phyloP scores from a whole-genome alignment of 1,140 invertebrate species.

The Phthorimaea operculella region DNA sequence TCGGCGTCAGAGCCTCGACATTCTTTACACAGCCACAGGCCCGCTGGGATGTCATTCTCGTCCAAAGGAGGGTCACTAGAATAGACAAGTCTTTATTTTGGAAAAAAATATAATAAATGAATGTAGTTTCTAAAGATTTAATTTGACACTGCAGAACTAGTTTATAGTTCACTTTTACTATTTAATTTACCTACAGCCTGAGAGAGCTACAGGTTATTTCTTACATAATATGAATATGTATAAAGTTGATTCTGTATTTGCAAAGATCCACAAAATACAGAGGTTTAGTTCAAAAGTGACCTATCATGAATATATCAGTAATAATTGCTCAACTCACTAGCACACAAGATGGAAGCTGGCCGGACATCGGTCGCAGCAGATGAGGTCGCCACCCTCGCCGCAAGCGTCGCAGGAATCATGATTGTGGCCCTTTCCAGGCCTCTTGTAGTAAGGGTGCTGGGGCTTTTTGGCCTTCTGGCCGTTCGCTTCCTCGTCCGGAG shows the following conservation, averaged over 20 bases:
- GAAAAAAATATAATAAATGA: too few relatives aligned
- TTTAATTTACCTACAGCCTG: too few relatives aligned
- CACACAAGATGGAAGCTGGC: conserved; percentile 94
- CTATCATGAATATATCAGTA: too few relatives aligned
- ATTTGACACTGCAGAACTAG: too few relatives aligned
- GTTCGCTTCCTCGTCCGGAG: conserved; percentile 80
- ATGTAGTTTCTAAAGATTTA: too few relatives aligned
- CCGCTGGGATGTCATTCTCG: conserved; percentile 88
- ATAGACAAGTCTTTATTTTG: conserved; percentile 15
- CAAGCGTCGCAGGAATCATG: conserved; percentile 93
- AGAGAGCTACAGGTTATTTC: too few relatives aligned
- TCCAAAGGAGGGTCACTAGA: conserved; percentile 89
- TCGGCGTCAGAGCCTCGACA: conserved; percentile 71
- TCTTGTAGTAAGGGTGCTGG: conserved; percentile 85
- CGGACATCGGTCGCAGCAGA: conserved; percentile 95
- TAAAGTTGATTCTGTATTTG: too few relatives aligned
- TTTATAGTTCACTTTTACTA: too few relatives aligned
- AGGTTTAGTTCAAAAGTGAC: too few relatives aligned
- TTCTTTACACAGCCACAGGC: conserved; percentile 90
- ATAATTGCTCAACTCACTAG: conserved; percentile 76
- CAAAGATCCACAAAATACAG: too few relatives aligned
- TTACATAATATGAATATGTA: too few relatives aligned
- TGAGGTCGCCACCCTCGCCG: conserved; percentile 92
- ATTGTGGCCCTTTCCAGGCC: conserved; percentile 90
- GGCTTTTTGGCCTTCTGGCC: conserved; percentile 73